Base-by-base conservation (phyloP, 2,113 vertebrate genomes). In the Pterocles orientalis region DNA sequence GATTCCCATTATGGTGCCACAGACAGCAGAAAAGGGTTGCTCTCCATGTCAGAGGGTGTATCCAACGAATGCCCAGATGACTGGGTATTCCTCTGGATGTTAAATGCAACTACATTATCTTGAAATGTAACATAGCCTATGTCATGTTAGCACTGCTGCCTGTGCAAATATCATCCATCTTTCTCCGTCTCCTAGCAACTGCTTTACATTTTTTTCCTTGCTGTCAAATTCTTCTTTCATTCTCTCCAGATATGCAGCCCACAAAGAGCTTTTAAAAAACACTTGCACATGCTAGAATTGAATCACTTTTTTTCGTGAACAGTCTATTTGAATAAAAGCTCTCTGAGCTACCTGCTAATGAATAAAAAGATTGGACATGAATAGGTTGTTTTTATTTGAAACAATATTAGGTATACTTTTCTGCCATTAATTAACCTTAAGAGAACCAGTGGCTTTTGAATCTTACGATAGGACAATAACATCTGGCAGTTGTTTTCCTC, bases 171-270 rank as follows among this genome's bases (percentile, higher is more conserved):
- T 68, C 71, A 65, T 25, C 64, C 45, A 68, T 90, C 76, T 43
- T 90, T 86, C 82, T 75, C 48, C 0, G 45, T 95, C 45, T 94
- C 95, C 82, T 96, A 96, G 95, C 92, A 96, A 96, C 95, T 26
- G 36, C 86, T 94, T 96, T 65, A 69, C 86, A 94, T 82, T 69
- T 93, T 87, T 93, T 86, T 81, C 39, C 53, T 77, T 82, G 61
- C 80, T 94, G 93, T 92, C 90, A 96, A 71, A 83, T 83, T 86
- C 64, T 93, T 95, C 79, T 65, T 96, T 83, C 71, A 73, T 90
- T 93, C 58, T 81, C 34, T 81, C 47, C 56, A 81, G 61, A 71
- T 71, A 73, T 66, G 51, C 60, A 92, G 51, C 60, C 83, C 80
- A 79, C 87, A 79, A 86, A 93, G 39, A 86, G 69, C 69, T 95